These are phyloP conservation scores for Mormyrus lacerda DNA, from an alignment of 2,113 vertebrate species.

Conservation along the genomic window DNA sequence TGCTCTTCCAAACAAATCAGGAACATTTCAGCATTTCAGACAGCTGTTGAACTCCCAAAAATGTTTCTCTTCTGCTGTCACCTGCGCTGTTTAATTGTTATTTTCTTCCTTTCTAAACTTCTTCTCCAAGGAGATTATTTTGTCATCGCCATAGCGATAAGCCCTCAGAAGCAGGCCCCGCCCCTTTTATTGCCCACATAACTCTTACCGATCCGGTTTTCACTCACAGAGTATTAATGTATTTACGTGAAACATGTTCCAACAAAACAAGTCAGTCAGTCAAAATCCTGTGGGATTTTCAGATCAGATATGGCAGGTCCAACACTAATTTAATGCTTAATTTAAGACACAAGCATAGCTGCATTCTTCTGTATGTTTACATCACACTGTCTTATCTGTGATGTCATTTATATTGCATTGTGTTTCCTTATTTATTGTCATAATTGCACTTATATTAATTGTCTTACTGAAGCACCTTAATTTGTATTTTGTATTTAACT, in stretches of 20 bases:
- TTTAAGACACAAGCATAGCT: not conserved
- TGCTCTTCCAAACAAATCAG: conserved; percentile 9
- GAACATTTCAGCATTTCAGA: not conserved
- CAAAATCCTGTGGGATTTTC: not conserved
- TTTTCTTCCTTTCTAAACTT: conserved; percentile 7
- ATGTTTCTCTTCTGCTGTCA: conserved; percentile 8
- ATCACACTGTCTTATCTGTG: not conserved
- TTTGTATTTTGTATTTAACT: not conserved
- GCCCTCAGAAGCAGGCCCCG: not conserved
- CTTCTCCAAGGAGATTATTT: not conserved
- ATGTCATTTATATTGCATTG: not conserved
- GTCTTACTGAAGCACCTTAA: not conserved
- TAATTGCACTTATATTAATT: not conserved
- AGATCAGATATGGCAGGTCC: not conserved
- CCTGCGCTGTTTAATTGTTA: conserved; percentile 1
- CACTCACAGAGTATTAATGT: not conserved
- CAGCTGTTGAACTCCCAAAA: not conserved
- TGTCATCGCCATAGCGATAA: conserved; percentile 5
- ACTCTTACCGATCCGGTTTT: conserved; percentile 5
- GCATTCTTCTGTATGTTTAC: not conserved
- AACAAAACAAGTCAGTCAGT: conserved; percentile 6
- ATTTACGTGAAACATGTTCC: not conserved
- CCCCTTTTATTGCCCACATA: not conserved
- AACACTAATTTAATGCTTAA: not conserved
- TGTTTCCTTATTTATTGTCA: not conserved